These are phyloP conservation scores for Callitettix versicolor DNA, from an alignment of 1,140 invertebrate species.

Conservation along the genomic window DNA sequence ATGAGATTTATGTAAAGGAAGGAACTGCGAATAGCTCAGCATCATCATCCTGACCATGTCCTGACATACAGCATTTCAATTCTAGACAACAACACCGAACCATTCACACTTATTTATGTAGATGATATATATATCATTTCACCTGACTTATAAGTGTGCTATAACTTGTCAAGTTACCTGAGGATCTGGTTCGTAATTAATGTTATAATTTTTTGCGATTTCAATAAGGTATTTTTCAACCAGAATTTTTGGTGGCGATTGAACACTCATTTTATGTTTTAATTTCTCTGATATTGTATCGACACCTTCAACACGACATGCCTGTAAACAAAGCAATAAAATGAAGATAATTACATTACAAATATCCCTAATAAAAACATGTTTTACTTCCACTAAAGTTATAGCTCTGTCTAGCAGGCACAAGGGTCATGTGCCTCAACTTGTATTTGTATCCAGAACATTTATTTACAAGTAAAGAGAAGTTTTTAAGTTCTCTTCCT, in stretches of 20 bases:
- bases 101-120: too few species aligned
- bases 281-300: conserved; percentile 87
- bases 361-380: background rate
- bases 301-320: conserved; percentile 63
- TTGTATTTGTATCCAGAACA: too few species aligned
- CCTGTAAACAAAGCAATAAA: conserved; percentile 32
- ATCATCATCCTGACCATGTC: too few species aligned
- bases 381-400: background rate
- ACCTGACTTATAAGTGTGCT: too few species aligned
- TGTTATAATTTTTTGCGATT: conserved; percentile 91
- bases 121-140: too few species aligned
- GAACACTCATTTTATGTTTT: conserved; percentile 90
- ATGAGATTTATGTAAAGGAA: too few species aligned
- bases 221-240: conserved; percentile 94
- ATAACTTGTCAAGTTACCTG: too few species aligned
- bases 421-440: background rate
- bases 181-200: conserved; percentile 86
- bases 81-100: too few species aligned
- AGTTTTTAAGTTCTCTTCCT: too few species aligned
- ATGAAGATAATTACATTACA: background rate
- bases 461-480: too few species aligned
- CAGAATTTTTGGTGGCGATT: conserved; percentile 89
- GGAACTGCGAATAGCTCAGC: too few species aligned
- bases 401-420: background rate
- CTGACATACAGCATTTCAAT: too few species aligned